Percentiles rank a stretch among this genome's conserved stretches.
These are phyloP conservation scores for Tenthredo mesomela DNA, from an alignment of 2,888 invertebrate genomes.

Conservation along the genomic window DNA sequence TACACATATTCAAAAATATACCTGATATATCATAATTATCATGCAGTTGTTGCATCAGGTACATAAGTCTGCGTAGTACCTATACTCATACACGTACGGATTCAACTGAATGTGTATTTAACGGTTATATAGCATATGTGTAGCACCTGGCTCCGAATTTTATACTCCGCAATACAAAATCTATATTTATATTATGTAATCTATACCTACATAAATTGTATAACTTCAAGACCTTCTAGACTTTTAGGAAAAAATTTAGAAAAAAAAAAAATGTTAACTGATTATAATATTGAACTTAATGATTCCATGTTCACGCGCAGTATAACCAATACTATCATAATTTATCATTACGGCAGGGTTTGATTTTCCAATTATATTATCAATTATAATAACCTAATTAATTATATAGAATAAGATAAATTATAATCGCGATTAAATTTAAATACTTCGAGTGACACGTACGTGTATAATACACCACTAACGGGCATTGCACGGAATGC, in stretches of 20 bases:
- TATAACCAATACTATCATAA: background rate
- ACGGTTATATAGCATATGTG: background rate
- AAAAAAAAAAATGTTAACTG: background rate
- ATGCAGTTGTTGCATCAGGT: background rate
- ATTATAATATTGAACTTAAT: background rate
- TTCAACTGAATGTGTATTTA: background rate
- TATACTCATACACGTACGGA: background rate
- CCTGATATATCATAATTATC: background rate
- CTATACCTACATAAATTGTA: background rate
- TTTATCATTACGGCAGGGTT: slow-evolving; percentile 4
- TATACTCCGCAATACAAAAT: background rate
- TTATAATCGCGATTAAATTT: background rate
- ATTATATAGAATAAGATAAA: slow-evolving; percentile 1
- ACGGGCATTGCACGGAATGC: background rate
- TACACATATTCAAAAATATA: background rate
- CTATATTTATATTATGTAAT: background rate
- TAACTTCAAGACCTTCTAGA: slow-evolving; percentile 15
- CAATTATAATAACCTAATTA: background rate
- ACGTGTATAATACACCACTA: no score
- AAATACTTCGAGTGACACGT: background rate
- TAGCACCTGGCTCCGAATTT: background rate
- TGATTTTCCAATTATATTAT: background rate
- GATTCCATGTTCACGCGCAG: slow-evolving; percentile 1
- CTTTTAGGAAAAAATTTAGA: background rate
- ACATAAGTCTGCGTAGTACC: background rate